phyloP scores from a whole-genome alignment of 2,888 invertebrate species.

The Ectobius pallidus region DNA sequence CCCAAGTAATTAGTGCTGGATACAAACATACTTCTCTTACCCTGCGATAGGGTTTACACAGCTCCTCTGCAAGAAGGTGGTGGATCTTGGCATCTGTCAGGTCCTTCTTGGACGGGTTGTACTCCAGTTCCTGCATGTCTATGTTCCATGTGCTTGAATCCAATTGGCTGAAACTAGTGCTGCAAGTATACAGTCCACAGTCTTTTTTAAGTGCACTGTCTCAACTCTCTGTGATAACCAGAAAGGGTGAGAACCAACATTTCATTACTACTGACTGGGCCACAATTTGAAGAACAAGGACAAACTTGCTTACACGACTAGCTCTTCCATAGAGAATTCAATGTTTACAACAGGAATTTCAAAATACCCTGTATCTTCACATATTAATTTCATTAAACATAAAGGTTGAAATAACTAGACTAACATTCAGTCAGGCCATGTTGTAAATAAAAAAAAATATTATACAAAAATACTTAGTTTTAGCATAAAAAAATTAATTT shows the following conservation, averaged over 20 bases:
- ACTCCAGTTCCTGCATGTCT: slow-evolving; percentile 92
- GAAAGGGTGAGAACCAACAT: too few relatives aligned
- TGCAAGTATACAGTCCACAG: slow-evolving; percentile 53
- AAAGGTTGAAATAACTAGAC: too few relatives aligned
- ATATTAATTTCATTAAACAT: too few relatives aligned
- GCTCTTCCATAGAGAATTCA: too few relatives aligned
- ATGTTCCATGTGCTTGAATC: slow-evolving; percentile 88
- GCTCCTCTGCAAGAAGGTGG: slow-evolving; percentile 87
- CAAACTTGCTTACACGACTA: too few relatives aligned
- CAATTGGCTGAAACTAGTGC: slow-evolving; percentile 83
- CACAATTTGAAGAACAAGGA: neutral
- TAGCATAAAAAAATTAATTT: too few relatives aligned
- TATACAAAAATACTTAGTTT: too few relatives aligned
- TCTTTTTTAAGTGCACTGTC: neutral
- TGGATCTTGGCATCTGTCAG: slow-evolving; percentile 93
- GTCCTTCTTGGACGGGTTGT: slow-evolving; percentile 91
- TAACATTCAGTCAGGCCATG: too few relatives aligned
- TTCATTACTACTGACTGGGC: too few relatives aligned
- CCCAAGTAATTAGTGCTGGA: neutral
- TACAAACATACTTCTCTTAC: slow-evolving; percentile 59
- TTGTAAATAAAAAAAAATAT: too few relatives aligned
- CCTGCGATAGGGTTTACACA: slow-evolving; percentile 85
- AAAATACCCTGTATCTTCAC: too few relatives aligned
- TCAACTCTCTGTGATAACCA: neutral
- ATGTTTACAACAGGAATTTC: too few relatives aligned